Evolutionary conservation across 2,113 vertebrate species (phyloP).

Genomic region (Tragelaphus strepsiceros): DNA sequence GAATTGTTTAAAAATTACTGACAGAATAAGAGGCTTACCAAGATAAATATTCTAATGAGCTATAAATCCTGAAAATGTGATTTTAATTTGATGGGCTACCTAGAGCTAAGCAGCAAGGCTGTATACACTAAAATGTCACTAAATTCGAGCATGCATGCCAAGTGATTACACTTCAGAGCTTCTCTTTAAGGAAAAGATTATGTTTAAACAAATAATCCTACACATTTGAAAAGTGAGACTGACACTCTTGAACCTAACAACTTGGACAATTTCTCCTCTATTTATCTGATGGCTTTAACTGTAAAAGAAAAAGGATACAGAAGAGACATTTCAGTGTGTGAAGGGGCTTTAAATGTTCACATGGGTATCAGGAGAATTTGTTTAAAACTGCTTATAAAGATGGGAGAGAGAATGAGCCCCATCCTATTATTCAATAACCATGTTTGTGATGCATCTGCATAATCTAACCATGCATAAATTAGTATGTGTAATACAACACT

Average conservation of each 20-base stretch:
- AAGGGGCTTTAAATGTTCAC: constrained; percentile 67
- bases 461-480: constrained; percentile 99
- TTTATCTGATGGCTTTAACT: constrained; percentile 10
- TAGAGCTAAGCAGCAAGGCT: constrained; percentile 37
- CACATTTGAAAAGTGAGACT: neutral
- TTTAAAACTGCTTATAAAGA: constrained; percentile 78
- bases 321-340: constrained; percentile 43
- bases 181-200: constrained; percentile 31
- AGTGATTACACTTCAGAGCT: neutral
- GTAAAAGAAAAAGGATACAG: constrained; percentile 18
- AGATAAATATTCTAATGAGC: constrained; percentile 68
- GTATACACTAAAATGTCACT: neutral
- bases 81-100: constrained; percentile 66
- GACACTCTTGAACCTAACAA: neutral
- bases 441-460: constrained; percentile 89
- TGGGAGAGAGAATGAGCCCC: constrained; percentile 74
- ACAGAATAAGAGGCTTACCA: constrained; percentile 48
- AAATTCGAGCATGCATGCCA: neutral
- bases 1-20: constrained; percentile 60
- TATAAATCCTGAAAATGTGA: constrained; percentile 68
- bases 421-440: constrained; percentile 92
- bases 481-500: constrained; percentile 98
- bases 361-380: constrained; percentile 72
- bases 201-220: constrained; percentile 58
- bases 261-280: neutral